A percentile compares a stretch with the other conserved stretches of the same genome.
Conservation (phyloP, 2,113 vertebrate species). For the Tupaia chinensis region DNA sequence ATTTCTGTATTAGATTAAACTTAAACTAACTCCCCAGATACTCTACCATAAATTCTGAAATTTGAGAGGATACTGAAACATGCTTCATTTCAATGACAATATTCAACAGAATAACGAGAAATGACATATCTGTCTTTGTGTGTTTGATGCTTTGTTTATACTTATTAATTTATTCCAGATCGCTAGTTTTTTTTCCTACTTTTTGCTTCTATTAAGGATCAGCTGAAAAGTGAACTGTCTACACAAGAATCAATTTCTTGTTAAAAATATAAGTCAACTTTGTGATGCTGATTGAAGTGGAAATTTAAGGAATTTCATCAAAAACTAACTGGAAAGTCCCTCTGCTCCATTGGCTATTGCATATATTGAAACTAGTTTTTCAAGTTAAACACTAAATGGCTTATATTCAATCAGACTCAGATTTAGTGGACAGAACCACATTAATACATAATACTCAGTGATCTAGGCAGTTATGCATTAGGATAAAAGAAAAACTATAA, state of each 20-base stretch:
- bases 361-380: constrained; percentile 9
- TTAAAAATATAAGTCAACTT: constrained; percentile 26
- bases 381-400: background rate
- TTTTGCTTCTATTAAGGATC: constrained; percentile 12
- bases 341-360: background rate
- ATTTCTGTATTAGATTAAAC: background rate
- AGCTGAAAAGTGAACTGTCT: constrained; percentile 25
- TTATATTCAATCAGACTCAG: background rate
- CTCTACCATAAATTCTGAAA: background rate
- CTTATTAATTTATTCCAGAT: background rate
- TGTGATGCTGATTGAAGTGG: constrained; percentile 35
- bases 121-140: background rate
- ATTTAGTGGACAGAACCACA: background rate
- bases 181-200: constrained; percentile 5
- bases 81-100: constrained; percentile 2
- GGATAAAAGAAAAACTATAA: background rate
- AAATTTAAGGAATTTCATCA: constrained; percentile 31
- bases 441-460: background rate
- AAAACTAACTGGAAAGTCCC: constrained; percentile 39
- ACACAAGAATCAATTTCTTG: constrained; percentile 52
- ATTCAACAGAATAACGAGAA: background rate
- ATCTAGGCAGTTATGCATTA: background rate
- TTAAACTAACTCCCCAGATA: background rate
- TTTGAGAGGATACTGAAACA: background rate
- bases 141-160: background rate